Percentiles rank a stretch among this genome's conserved stretches.
phyloP scores from a whole-genome alignment of 1,140 invertebrate genomes.

The Branchinecta lindahli region DNA sequence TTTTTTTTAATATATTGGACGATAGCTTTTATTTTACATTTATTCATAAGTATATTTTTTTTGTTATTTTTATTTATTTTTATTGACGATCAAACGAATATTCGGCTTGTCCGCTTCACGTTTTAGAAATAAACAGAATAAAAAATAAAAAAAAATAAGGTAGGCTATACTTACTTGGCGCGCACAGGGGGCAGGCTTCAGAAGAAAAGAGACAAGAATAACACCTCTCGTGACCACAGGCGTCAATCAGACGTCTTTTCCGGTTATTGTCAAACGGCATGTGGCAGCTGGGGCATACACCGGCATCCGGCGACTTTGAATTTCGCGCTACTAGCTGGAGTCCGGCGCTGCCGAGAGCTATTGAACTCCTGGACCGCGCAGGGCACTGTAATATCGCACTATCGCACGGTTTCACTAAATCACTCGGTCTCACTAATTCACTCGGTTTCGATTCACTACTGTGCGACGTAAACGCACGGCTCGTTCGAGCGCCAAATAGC shows the following conservation, averaged over 20 bases:
- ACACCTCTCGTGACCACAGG: conserved; percentile 82
- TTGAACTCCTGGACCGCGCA: background rate
- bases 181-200: conserved; percentile 74
- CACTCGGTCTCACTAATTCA: background rate
- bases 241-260: conserved; percentile 79
- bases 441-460: background rate
- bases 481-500: background rate
- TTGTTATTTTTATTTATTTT: too few species aligned
- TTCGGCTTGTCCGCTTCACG: too few species aligned
- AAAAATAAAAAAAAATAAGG: background rate
- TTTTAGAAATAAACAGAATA: too few species aligned
- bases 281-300: conserved; percentile 19
- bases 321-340: conserved; percentile 2
- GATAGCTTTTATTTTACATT: too few species aligned
- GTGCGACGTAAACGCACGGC: background rate
- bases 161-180: conserved; percentile 22
- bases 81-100: too few species aligned
- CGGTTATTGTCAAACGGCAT: conserved; percentile 91
- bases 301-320: background rate
- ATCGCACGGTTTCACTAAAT: background rate
- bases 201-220: conserved; percentile 83
- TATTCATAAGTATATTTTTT: too few species aligned
- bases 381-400: background rate
- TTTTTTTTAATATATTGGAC: too few species aligned
- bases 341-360: background rate